Conservation (phyloP, 2,797 vertebrate genomes). For the Leptodactylus fallax region DNA sequence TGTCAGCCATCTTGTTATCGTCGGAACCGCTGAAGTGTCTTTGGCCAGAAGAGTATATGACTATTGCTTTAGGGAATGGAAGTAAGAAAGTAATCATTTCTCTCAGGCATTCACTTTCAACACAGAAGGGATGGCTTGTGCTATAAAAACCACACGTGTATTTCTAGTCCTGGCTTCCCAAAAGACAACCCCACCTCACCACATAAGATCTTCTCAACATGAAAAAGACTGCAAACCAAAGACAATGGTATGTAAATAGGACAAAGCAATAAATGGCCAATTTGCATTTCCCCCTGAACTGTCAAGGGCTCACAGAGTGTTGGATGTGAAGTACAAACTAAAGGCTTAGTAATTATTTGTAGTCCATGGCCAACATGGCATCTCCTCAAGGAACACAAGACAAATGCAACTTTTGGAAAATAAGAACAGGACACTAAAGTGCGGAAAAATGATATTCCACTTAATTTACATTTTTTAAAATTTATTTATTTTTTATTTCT, state of each 20-base stretch:
- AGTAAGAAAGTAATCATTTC: conserved; percentile 66
- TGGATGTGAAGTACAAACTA: neutral
- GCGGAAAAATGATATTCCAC: too few relatives aligned
- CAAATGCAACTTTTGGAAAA: too few relatives aligned
- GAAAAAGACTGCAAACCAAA: neutral
- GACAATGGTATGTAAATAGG: conserved; percentile 5
- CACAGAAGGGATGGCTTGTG: neutral
- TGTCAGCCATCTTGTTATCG: conserved; percentile 77
- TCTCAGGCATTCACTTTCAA: conserved; percentile 32
- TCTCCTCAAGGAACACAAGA: neutral
- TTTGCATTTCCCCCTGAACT: conserved; percentile 25
- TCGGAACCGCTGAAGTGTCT: conserved; percentile 75
- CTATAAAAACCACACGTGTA: conserved; percentile 33
- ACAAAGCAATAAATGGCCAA: conserved; percentile 17
- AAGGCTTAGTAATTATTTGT: neutral
- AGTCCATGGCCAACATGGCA: neutral
- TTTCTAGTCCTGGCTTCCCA: neutral
- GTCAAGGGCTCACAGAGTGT: neutral
- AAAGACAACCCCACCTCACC: neutral
- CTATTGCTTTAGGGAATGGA: conserved; percentile 73
- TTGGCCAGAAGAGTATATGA: conserved; percentile 70
- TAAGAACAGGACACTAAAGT: too few relatives aligned
- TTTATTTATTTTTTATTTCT: neutral
- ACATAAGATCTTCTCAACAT: neutral
- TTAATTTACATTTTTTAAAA: too few relatives aligned